These are phyloP conservation scores for Furcula furcula DNA, from an alignment of 2,888 invertebrate genomes.

Conservation along the genomic window DNA sequence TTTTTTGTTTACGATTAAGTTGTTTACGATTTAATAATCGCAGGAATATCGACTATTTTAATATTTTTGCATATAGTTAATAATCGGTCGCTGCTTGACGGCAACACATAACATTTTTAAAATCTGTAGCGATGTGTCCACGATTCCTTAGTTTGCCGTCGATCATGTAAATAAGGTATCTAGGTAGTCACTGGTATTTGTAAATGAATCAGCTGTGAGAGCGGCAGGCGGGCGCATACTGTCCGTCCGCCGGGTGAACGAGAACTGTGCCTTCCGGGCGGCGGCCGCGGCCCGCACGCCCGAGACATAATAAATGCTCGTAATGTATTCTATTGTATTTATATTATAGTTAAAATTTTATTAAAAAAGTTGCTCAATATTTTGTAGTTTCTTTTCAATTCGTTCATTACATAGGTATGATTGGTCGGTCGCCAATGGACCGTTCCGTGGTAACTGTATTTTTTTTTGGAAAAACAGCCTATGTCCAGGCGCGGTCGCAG, in stretches of 20 bases:
- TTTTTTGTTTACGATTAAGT: no score
- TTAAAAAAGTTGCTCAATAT: constrained; percentile 78
- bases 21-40: constrained; percentile 14
- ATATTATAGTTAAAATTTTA: constrained; percentile 75
- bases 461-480: no score
- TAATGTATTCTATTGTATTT: constrained; percentile 76
- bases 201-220: constrained; percentile 19
- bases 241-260: constrained; percentile 35
- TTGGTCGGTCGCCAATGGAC: no score
- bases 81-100: not conserved
- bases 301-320: constrained; percentile 70
- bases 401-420: no score
- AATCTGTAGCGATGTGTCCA: no score
- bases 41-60: constrained; percentile 2
- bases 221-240: constrained; percentile 31
- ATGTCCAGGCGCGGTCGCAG: no score
- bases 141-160: constrained; percentile 3
- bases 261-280: constrained; percentile 68
- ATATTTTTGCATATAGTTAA: not conserved
- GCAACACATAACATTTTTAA: no score
- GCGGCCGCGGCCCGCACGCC: constrained; percentile 38
- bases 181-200: constrained; percentile 18
- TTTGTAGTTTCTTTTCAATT: no score
- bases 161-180: constrained; percentile 12
- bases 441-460: no score